Evolutionary conservation across 2,888 invertebrate genomes (phyloP).

Genomic region (Tenthredo distinguenda): DNA sequence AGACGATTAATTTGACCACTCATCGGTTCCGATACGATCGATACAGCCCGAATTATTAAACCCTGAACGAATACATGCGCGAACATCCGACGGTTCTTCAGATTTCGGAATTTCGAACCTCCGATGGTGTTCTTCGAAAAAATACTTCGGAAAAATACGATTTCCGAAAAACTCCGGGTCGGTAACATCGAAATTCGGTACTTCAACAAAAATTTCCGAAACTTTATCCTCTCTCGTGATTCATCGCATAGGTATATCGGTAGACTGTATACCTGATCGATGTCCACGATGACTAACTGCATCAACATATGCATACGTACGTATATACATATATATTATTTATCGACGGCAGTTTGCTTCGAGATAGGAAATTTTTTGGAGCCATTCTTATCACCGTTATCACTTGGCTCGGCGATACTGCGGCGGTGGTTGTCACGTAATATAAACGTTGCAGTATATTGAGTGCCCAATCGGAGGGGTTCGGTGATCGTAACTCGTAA

Average conservation of each 20-base stretch:
- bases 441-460: constrained; percentile 31
- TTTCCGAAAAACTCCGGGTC: too few species aligned
- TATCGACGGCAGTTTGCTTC: constrained; percentile 23
- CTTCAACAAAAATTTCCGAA: too few species aligned
- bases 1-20: too few species aligned
- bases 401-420: constrained; percentile 3
- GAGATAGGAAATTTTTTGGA: constrained; percentile 34
- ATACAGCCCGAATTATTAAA: too few species aligned
- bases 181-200: too few species aligned
- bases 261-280: background rate
- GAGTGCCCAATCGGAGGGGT: constrained; percentile 18
- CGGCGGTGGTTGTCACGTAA: constrained; percentile 18
- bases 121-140: too few species aligned
- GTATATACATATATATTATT: background rate
- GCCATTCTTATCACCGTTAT: constrained; percentile 27
- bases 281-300: background rate
- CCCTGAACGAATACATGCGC: too few species aligned
- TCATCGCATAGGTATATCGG: background rate
- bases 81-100: too few species aligned
- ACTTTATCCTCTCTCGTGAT: background rate
- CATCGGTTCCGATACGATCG: too few species aligned
- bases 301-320: background rate
- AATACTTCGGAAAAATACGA: too few species aligned
- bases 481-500: constrained; percentile 11
- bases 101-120: too few species aligned